These are phyloP conservation scores for Cacoxenus indagator DNA, from an alignment of 2,888 invertebrate species.

Conservation along the genomic window DNA sequence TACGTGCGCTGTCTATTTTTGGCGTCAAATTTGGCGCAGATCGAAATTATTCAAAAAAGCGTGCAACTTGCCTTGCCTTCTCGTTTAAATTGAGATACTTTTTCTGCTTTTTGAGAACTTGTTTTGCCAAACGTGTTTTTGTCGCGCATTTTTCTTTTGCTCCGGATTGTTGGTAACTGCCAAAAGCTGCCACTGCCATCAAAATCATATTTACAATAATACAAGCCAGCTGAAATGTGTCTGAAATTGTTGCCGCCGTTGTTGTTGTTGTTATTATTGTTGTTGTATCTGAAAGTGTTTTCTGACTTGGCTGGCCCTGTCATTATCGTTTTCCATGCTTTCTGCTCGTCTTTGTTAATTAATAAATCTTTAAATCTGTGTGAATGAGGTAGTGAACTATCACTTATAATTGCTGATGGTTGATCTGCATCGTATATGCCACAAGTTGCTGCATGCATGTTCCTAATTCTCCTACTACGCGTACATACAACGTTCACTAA, in stretches of 20 bases:
- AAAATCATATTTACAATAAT: slow-evolving; percentile 60
- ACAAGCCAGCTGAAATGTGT: slow-evolving; percentile 42
- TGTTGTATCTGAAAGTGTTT: no score
- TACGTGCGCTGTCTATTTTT: neutral
- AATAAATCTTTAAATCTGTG: slow-evolving; percentile 11
- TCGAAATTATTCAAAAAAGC: slow-evolving; percentile 5
- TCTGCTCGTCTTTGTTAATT: slow-evolving; percentile 46
- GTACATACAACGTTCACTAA: no score
- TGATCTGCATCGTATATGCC: neutral
- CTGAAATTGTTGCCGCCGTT: neutral
- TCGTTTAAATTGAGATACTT: neutral
- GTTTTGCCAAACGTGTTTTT: slow-evolving; percentile 8
- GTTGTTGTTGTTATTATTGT: slow-evolving; percentile 18
- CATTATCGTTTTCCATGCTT: slow-evolving; percentile 25
- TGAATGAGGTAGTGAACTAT: neutral
- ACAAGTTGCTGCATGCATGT: neutral
- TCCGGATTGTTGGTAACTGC: slow-evolving; percentile 53
- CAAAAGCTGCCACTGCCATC: slow-evolving; percentile 48
- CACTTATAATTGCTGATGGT: neutral
- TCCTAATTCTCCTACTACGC: no score
- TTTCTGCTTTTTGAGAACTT: neutral
- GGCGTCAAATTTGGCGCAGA: slow-evolving; percentile 2
- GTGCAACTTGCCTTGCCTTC: no score
- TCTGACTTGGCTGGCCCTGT: no score
- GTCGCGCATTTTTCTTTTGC: slow-evolving; percentile 9